Evolutionary conservation across 2,888 invertebrate genomes (phyloP).

Genomic region (Cylindroiulus punctatus): DNA sequence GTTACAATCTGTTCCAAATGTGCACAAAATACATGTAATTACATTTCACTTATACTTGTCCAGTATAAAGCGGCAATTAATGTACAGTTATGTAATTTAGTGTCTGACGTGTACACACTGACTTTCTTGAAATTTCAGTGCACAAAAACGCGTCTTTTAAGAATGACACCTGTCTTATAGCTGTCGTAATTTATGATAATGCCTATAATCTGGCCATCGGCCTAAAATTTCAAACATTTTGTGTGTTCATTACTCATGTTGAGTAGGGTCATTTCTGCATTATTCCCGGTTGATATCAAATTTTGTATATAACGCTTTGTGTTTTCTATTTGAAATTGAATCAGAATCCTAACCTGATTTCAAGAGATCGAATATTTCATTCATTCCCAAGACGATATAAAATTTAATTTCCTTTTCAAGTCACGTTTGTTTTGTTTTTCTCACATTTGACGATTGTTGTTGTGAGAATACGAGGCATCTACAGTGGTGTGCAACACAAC

Average conservation of each 20-base stretch:
- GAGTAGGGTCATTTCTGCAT: neutral
- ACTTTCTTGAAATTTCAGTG: too few relatives aligned
- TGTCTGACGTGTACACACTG: too few relatives aligned
- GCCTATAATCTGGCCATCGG: neutral
- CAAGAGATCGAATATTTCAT: neutral
- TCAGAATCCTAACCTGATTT: constrained; percentile 29
- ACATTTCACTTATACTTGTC: too few relatives aligned
- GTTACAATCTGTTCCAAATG: too few relatives aligned
- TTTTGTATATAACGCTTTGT: neutral
- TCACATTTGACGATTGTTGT: neutral
- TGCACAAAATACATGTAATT: too few relatives aligned
- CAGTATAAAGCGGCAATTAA: too few relatives aligned
- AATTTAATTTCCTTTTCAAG: neutral
- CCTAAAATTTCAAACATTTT: neutral
- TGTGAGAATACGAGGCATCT: neutral
- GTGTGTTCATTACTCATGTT: neutral
- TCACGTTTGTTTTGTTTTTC: neutral
- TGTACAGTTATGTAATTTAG: too few relatives aligned
- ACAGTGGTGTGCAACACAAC: neutral
- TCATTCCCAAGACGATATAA: neutral
- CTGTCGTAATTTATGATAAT: too few relatives aligned
- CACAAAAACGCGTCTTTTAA: too few relatives aligned
- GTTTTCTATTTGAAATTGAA: constrained; percentile 34
- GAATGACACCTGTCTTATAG: too few relatives aligned
- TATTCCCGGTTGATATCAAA: neutral